Percentiles rank a stretch among this genome's conserved stretches.
Evolutionary conservation across 2,888 invertebrate species (phyloP).

Genomic region (Lasioglossum morio): DNA sequence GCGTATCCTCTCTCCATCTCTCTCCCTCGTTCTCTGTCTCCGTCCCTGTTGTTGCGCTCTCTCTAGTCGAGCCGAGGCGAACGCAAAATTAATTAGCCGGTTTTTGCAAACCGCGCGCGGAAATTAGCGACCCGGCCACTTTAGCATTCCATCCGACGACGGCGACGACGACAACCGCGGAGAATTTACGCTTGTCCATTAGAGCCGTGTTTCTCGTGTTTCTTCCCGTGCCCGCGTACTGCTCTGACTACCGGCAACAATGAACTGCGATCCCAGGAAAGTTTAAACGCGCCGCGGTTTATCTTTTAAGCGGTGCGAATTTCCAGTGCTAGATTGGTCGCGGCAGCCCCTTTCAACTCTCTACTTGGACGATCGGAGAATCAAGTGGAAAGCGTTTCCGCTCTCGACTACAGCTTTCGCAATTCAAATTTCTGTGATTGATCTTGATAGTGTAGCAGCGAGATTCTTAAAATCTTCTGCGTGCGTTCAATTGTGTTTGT

Average conservation of each 20-base stretch:
- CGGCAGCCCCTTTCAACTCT: background rate
- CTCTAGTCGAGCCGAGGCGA: constrained; percentile 7
- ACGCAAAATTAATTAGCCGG: constrained; percentile 51
- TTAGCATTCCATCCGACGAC: constrained; percentile 11
- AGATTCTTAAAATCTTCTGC: too few species aligned
- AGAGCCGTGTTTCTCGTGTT: constrained; percentile 14
- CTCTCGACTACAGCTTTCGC: too few species aligned
- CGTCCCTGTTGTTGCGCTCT: background rate
- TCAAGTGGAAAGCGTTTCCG: background rate
- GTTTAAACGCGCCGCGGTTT: constrained; percentile 5
- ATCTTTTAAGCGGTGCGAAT: background rate
- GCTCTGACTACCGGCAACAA: background rate
- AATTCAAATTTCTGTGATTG: too few species aligned
- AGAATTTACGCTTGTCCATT: constrained; percentile 28
- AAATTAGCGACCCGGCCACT: constrained; percentile 36
- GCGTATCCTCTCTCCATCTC: background rate
- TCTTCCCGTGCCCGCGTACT: background rate
- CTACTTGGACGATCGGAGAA: background rate
- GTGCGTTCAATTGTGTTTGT: too few species aligned
- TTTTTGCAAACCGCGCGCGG: constrained; percentile 42
- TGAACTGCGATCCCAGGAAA: background rate
- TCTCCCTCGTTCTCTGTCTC: background rate
- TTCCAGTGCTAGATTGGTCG: background rate
- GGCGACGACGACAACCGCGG: background rate
- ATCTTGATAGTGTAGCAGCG: too few species aligned